Percentiles rank a stretch among this genome's conserved stretches.
These are phyloP conservation scores for Agriopis leucophaearia DNA, from an alignment of 2,888 invertebrate genomes.

Conservation along the genomic window DNA sequence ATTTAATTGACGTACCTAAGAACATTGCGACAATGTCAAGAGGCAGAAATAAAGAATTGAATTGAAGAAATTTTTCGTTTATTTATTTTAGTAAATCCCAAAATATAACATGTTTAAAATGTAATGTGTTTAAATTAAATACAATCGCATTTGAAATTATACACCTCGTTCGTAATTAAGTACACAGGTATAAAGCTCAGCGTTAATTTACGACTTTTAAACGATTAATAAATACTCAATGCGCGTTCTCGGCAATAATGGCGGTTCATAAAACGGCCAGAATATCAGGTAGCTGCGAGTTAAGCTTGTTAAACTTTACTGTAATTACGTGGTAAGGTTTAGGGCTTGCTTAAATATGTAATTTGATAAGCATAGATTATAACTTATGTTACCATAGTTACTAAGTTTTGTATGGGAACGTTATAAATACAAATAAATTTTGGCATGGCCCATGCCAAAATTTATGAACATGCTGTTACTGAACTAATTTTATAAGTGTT, in stretches of 20 bases:
- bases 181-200: constrained; percentile 20
- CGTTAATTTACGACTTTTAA: constrained; percentile 32
- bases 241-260: constrained; percentile 20
- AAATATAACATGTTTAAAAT: not conserved
- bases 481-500: too few species aligned
- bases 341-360: constrained; percentile 5
- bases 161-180: constrained; percentile 19
- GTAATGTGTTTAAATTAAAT: not conserved
- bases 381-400: not conserved
- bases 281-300: constrained; percentile 8
- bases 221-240: constrained; percentile 22
- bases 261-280: constrained; percentile 27
- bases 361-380: constrained; percentile 16
- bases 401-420: too few species aligned
- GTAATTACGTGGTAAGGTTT: constrained; percentile 12
- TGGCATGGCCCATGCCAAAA: too few species aligned
- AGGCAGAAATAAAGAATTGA: too few species aligned
- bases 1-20: too few species aligned
- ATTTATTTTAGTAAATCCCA: too few species aligned
- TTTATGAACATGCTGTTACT: too few species aligned
- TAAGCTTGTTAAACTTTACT: constrained; percentile 13
- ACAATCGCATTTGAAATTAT: constrained; percentile 6
- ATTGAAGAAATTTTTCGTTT: too few species aligned
- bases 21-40: too few species aligned
- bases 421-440: too few species aligned